A percentile compares a stretch with the other conserved stretches of the same genome.
Conservation (phyloP, 2,797 vertebrate species). For the Microctenopoma steveboyesi region DNA sequence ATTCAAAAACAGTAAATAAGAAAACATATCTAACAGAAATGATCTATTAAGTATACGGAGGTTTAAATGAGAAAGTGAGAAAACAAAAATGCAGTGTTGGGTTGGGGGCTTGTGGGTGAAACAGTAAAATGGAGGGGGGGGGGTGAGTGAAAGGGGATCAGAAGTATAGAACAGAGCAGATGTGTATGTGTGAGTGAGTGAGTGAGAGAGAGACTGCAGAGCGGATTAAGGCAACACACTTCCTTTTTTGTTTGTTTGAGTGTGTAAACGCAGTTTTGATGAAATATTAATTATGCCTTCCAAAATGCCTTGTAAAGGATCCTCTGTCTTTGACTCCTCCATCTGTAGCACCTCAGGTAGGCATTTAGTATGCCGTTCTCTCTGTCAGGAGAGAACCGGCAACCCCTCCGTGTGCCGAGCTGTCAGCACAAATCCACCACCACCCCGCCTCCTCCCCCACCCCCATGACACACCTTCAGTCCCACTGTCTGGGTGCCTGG, state of each 20-base stretch:
- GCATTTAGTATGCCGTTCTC: conserved; percentile 78
- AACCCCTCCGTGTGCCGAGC: conserved; percentile 71
- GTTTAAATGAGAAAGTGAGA: conserved; percentile 17
- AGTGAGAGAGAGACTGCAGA: conserved; percentile 72
- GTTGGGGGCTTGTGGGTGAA: conserved; percentile 50
- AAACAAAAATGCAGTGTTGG: conserved; percentile 36
- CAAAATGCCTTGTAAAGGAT: conserved; percentile 82
- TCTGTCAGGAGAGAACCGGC: conserved; percentile 73
- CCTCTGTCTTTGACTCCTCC: conserved; percentile 82
- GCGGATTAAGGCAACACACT: conserved; percentile 76
- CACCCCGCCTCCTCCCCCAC: conserved; percentile 54
- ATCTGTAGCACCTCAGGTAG: conserved; percentile 83
- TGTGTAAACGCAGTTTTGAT: conserved; percentile 82
- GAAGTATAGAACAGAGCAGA: conserved; percentile 64
- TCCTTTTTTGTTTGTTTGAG: conserved; percentile 82
- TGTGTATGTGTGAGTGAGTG: conserved; percentile 39
- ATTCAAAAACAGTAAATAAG: conserved; percentile 13
- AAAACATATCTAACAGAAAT: conserved; percentile 2
- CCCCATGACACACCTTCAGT: conserved; percentile 76
- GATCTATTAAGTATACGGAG: conserved; percentile 9
- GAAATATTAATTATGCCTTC: conserved; percentile 82
- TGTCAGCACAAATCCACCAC: conserved; percentile 71
- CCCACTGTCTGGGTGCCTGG: conserved; percentile 57
- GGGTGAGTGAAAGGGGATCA: conserved; percentile 59
- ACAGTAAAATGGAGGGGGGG: conserved; percentile 35